Evolutionary conservation across 2,797 vertebrate genomes (phyloP), one percentile per base, ranked within the genome.

Genomic region (Tolypeutes matacus): DNA sequence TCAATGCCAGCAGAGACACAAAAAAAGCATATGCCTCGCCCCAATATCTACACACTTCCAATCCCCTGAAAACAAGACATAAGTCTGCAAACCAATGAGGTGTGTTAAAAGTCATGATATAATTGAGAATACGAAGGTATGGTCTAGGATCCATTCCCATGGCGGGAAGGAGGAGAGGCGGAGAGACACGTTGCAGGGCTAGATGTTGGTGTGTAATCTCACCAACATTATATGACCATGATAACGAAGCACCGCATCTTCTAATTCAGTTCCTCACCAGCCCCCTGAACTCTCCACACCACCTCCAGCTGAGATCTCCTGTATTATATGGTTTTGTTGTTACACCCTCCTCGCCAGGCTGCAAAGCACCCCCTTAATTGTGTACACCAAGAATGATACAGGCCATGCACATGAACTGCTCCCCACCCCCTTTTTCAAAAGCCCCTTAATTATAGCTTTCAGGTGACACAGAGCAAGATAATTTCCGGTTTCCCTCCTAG

Each of bases 401-500:
- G 77, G 65, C 10, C n/a, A 58, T 31, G 73, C 13, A n/a, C 80
- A 29, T 11, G 34, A 73, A 65, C 77, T 80, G 36, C 73, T 64
- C 3, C 73, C 77, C 13, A 69, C 65, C 36, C 67, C 53, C 70
- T 86, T 80, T 78, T 42, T 91, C 76, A 83, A 92, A 60, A n/a
- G 62, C 17, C 1, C 64, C 86, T 62, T 82, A 90, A 77, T 89
- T 72, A 94, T 7, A 93, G 70, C 46, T 49, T 53, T 90, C 67
- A 67, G 60, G 67, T 76, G 82, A 82, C 92, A 82, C 2, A 49
- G 7, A 78, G 64, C 56, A 56, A 29, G 27, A 62, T 81, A 70
- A 75, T 46, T 95, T 93, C 84, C 72, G 76, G 58, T 83, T 69
- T 94, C 75, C 83, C 92, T 82, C 49, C 76, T 49, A 36, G 78